phyloP scores from a whole-genome alignment of 2,113 vertebrate genomes.

The Hepsetus odoe region DNA sequence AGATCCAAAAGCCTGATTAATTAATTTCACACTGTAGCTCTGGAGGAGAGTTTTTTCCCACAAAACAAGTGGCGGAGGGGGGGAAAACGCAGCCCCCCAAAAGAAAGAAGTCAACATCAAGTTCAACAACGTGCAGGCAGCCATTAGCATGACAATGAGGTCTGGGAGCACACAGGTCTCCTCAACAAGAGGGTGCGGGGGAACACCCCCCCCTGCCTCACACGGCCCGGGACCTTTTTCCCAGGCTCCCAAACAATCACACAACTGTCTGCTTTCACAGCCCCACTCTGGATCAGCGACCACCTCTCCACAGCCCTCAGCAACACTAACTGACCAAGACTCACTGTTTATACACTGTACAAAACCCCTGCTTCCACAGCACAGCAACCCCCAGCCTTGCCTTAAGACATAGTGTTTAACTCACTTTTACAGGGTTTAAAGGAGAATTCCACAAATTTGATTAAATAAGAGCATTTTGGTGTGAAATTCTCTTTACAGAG shows the following conservation, averaged over 20 bases:
- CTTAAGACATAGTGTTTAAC: not conserved
- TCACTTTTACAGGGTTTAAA: not conserved
- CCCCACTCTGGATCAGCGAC: slow-evolving; percentile 72
- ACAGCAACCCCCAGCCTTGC: not conserved
- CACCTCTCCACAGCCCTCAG: slow-evolving; percentile 52
- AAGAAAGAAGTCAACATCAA: slow-evolving; percentile 90
- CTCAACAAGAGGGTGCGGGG: slow-evolving; percentile 82
- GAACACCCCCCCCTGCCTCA: slow-evolving; percentile 79
- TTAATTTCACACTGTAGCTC: slow-evolving; percentile 82
- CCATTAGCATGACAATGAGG: slow-evolving; percentile 88
- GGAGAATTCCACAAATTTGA: too few relatives aligned
- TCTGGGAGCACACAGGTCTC: slow-evolving; percentile 82
- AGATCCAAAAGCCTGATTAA: slow-evolving; percentile 70
- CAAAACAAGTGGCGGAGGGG: slow-evolving; percentile 74
- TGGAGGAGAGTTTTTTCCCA: slow-evolving; percentile 75
- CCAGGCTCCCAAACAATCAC: slow-evolving; percentile 86
- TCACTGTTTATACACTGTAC: slow-evolving; percentile 1
- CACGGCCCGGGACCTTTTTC: slow-evolving; percentile 80
- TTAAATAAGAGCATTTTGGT: too few relatives aligned
- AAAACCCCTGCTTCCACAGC: not conserved
- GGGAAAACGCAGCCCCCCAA: slow-evolving; percentile 59
- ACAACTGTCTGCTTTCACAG: slow-evolving; percentile 85
- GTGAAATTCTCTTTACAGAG: not conserved
- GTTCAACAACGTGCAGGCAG: slow-evolving; percentile 87
- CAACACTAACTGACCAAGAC: slow-evolving; percentile 43